These are phyloP conservation scores for Sebastolobus alascanus DNA, from an alignment of 2,797 vertebrate species.

Conservation along the genomic window DNA sequence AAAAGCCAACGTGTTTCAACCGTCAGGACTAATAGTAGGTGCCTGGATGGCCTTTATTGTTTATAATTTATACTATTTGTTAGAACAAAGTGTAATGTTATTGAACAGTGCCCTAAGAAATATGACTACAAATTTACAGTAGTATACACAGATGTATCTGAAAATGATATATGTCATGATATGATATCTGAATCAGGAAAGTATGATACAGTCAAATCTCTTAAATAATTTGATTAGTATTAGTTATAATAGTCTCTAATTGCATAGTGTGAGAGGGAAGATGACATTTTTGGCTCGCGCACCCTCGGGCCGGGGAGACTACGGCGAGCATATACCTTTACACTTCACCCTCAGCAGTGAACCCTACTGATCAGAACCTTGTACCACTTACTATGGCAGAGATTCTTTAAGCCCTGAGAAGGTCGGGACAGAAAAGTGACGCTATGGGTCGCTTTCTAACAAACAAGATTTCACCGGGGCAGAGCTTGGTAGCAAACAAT, in stretches of 20 bases:
- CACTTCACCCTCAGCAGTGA: background rate
- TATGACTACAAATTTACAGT: background rate
- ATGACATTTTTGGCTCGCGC: too few species aligned
- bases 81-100: background rate
- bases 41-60: background rate
- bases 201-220: background rate
- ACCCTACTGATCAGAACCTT: background rate
- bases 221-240: background rate
- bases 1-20: background rate
- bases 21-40: too few species aligned
- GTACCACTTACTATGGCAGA: background rate
- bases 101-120: background rate
- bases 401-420: background rate
- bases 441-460: background rate
- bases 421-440: background rate
- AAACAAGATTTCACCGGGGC: background rate
- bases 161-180: background rate
- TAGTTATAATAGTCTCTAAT: background rate
- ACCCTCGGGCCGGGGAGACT: too few species aligned
- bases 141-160: background rate
- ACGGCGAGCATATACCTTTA: background rate
- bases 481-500: background rate
- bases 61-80: background rate
- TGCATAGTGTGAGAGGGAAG: background rate
- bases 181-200: background rate